Conservation (phyloP, 2,113 vertebrate species). For the Arizona elegans region DNA sequence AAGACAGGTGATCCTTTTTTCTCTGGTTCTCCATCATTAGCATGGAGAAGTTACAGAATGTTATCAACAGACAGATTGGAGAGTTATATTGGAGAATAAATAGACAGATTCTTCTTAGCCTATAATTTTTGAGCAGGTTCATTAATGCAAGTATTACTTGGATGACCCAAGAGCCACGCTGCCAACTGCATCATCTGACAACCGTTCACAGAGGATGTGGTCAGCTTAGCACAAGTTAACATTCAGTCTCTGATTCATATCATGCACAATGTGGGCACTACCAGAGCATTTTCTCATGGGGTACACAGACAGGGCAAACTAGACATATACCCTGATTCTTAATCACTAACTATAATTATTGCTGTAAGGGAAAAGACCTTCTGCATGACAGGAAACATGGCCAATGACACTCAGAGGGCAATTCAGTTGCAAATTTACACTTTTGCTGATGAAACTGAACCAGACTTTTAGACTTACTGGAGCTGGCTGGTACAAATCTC, state of each 20-base stretch:
- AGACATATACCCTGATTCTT: background rate
- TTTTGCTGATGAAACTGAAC: background rate
- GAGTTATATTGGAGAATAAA: no score
- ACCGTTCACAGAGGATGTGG: slow-evolving; percentile 27
- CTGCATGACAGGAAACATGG: no score
- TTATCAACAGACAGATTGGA: background rate
- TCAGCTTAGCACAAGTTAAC: background rate
- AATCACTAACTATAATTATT: background rate
- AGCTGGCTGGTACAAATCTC: background rate
- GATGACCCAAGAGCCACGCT: background rate
- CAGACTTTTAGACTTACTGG: background rate
- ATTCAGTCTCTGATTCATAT: slow-evolving; percentile 26
- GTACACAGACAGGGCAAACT: slow-evolving; percentile 23
- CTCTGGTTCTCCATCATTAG: background rate
- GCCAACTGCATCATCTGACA: background rate
- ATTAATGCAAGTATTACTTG: background rate
- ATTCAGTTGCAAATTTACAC: background rate
- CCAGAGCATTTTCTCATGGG: slow-evolving; percentile 17
- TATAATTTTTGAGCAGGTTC: background rate
- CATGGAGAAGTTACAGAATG: background rate
- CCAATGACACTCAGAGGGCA: background rate
- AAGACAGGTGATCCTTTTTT: background rate
- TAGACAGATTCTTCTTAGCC: background rate
- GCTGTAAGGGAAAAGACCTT: background rate
- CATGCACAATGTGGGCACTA: background rate